Base-by-base conservation (phyloP, 2,113 vertebrate genomes). In the Ardeotis arabs region DNA sequence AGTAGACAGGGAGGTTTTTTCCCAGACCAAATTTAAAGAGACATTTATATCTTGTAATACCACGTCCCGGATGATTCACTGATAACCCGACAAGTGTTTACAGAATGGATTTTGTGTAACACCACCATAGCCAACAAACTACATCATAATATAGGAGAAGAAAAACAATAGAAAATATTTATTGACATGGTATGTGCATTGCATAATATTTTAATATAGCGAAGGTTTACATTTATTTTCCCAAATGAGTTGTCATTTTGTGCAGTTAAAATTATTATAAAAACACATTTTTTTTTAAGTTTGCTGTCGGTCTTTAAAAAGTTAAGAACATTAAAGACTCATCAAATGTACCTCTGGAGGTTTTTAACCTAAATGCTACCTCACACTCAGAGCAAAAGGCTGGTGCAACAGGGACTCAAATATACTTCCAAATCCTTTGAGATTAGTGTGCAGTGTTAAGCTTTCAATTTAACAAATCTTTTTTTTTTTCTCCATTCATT, bases 101-200 rank as follows among this genome's bases (percentile, higher is more conserved):
- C 56, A 77, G 41, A 86, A 84, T 6, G 28, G 55, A 63, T 18
- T 67, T 77, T 59, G 41, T 67, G 37, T 56, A 94, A 63, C 24
- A 64, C 37, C 55, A 53, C 28, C 29, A 37, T 8, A 41, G 52
- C 31, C 63, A 41, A 84, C 37, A 92, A 92, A 92, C 37, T 74
- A 53, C 50, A 78, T 63, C 60, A 59, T 13, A 64, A 89, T 39
- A 81, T 73, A 94, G 58, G 68, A 89, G 84, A 92, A 95, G 84
- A 85, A 87, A 75, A 92, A 53, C 60, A 81, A 35, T 2, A 75
- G 58, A 84, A 90, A 77, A 89, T 67, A 66, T 96, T 96, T 96
- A 95, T 92, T 96, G 56, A 31, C 52, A 74, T 45, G 74, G 10
- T 22, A 87, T 53, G 39, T 64, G 55, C 69, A 63, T 84, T 2